Evolutionary conservation across 2,888 invertebrate species (phyloP).

Genomic region (Salticus scenicus): DNA sequence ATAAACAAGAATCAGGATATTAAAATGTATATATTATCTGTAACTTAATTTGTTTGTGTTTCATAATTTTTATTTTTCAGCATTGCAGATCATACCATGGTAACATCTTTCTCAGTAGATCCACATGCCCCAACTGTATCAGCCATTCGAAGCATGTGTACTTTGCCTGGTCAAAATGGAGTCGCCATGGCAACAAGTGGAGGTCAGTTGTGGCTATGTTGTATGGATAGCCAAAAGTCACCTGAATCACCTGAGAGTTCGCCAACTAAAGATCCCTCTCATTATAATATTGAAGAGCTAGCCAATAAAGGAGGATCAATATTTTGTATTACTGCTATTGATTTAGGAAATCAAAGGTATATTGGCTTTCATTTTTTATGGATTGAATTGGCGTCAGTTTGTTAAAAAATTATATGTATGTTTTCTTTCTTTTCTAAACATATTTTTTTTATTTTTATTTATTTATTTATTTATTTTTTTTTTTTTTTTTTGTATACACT

Average conservation of each 20-base stretch:
- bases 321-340: constrained; percentile 82
- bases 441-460: too few relatives aligned
- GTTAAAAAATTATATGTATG: too few relatives aligned
- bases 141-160: constrained; percentile 82
- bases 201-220: constrained; percentile 85
- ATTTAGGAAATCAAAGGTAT: constrained; percentile 52
- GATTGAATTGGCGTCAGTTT: too few relatives aligned
- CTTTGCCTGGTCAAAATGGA: constrained; percentile 81
- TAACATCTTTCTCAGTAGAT: constrained; percentile 82
- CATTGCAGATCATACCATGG: constrained; percentile 76
- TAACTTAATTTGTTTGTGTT: too few relatives aligned
- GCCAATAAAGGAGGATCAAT: constrained; percentile 76
- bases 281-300: constrained; percentile 70
- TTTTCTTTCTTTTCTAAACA: too few relatives aligned
- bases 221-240: constrained; percentile 76
- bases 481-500: too few relatives aligned
- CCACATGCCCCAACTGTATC: constrained; percentile 79
- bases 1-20: too few relatives aligned
- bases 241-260: constrained; percentile 34
- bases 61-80: constrained; percentile 51
- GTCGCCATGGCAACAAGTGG: constrained; percentile 89
- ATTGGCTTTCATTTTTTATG: neutral
- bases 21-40: too few relatives aligned
- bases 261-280: neutral
- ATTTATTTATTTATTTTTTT: too few relatives aligned